phyloP scores from a whole-genome alignment of 2,888 invertebrate species.

The Vanessa cardui region DNA sequence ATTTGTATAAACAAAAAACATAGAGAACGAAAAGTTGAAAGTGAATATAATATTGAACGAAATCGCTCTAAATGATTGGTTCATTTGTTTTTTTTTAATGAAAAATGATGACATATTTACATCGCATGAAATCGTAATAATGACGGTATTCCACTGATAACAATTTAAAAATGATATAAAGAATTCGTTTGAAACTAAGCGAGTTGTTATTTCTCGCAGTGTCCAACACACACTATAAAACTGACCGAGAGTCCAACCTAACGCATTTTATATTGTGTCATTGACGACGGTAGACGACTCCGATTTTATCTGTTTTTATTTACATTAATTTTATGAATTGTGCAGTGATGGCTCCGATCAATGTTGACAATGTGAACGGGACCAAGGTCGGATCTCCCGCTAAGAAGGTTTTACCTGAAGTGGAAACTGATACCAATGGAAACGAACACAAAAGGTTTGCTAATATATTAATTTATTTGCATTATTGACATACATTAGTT shows the following conservation, averaged over 20 bases:
- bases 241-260: conserved; percentile 51
- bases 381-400: conserved; percentile 58
- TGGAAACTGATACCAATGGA: conserved; percentile 63
- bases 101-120: conserved; percentile 21
- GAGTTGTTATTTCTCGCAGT: conserved; percentile 40
- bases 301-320: conserved; percentile 44
- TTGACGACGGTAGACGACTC: conserved; percentile 57
- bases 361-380: conserved; percentile 63
- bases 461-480: background rate
- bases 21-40: too few species aligned
- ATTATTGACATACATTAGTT: background rate
- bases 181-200: conserved; percentile 38
- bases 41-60: background rate
- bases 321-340: conserved; percentile 45
- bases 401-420: conserved; percentile 69
- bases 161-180: conserved; percentile 29
- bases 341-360: conserved; percentile 75
- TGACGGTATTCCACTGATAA: conserved; percentile 39
- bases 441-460: conserved; percentile 53
- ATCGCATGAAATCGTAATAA: conserved; percentile 16
- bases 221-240: conserved; percentile 62
- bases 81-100: conserved; percentile 28
- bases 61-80: conserved; percentile 26
- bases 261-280: conserved; percentile 68
- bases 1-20: too few species aligned